These are phyloP conservation scores for Druceiella hillmani DNA, from an alignment of 2,888 invertebrate species.

Conservation along the genomic window DNA sequence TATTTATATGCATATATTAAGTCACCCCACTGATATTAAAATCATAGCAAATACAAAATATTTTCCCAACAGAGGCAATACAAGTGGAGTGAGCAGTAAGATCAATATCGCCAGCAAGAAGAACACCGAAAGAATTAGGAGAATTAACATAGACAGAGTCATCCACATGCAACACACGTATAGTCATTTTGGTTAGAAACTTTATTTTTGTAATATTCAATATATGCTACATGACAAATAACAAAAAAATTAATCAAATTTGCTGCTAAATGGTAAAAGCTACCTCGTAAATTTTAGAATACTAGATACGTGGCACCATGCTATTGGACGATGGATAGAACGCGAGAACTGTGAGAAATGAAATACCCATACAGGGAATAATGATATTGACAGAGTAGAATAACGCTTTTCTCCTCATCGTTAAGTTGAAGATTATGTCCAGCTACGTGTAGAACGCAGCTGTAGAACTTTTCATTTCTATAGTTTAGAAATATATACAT, in stretches of 20 bases:
- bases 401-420: slow-evolving; percentile 88
- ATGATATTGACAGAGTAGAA: slow-evolving; percentile 95
- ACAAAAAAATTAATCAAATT: too few species aligned
- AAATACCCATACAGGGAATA: slow-evolving; percentile 92
- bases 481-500: slow-evolving; percentile 26
- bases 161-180: slow-evolving; percentile 67
- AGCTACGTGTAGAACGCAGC: slow-evolving; percentile 93
- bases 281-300: background rate
- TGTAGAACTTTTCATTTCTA: slow-evolving; percentile 89
- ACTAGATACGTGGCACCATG: too few species aligned
- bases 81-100: slow-evolving; percentile 95
- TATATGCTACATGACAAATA: too few species aligned
- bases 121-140: slow-evolving; percentile 98
- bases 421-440: slow-evolving; percentile 95
- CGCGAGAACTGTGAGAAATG: slow-evolving; percentile 88
- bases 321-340: slow-evolving; percentile 94
- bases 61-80: slow-evolving; percentile 94
- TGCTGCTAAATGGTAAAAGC: too few species aligned
- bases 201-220: too few species aligned
- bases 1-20: too few species aligned
- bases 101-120: slow-evolving; percentile 97
- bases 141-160: slow-evolving; percentile 91
- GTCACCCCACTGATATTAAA: slow-evolving; percentile 92
- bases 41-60: slow-evolving; percentile 99
- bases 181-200: too few species aligned